phyloP scores from a whole-genome alignment of 2,797 vertebrate species.

The Atherinosoma microstoma region DNA sequence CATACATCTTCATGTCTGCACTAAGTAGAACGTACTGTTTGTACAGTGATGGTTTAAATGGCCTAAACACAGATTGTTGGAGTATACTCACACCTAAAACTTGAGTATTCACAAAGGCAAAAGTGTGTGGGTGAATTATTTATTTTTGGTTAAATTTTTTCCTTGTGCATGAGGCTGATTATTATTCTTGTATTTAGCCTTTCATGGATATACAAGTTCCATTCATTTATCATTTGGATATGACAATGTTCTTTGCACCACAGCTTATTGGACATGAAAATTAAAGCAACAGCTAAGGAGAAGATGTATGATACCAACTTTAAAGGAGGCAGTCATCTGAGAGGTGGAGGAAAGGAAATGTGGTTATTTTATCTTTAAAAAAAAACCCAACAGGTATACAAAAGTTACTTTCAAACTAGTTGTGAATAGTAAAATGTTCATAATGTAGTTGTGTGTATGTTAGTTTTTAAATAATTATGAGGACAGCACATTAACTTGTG shows the following conservation, averaged over 20 bases:
- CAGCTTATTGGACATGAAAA: background rate
- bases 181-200: background rate
- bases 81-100: no score
- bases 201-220: no score
- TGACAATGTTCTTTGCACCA: background rate
- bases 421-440: background rate
- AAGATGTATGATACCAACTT: no score
- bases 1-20: background rate
- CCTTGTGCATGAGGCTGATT: background rate
- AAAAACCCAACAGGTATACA: background rate
- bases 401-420: background rate
- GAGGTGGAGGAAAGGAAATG: no score
- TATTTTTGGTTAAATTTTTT: background rate
- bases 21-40: background rate
- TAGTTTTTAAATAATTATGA: background rate
- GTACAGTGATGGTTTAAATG: background rate
- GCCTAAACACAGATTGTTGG: background rate
- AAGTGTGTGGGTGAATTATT: no score
- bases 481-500: background rate
- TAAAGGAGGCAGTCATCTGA: no score
- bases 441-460: background rate
- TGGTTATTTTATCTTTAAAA: no score
- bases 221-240: no score
- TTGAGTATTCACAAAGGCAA: no score
- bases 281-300: background rate